Evolutionary conservation across 2,797 vertebrate genomes (phyloP), one percentile per base, ranked within the genome.

Genomic region (Muscicapa striata): DNA sequence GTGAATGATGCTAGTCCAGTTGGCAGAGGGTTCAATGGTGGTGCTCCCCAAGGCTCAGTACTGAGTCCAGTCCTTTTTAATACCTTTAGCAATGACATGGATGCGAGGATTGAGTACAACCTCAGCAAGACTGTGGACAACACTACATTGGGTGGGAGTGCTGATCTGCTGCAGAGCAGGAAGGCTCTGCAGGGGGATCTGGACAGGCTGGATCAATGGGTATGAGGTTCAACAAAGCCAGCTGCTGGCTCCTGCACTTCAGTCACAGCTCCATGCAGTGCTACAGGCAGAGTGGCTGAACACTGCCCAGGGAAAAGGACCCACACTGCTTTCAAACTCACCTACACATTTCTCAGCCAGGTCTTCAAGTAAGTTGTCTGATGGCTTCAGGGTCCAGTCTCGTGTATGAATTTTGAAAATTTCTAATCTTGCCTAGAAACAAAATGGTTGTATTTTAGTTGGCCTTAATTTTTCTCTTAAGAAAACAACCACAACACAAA

Each of bases 321-420:
- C n/a, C 29, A 6, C 20, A 55, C 17, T 26, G 9, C 21, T 94
- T 75, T 64, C 32, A 59, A 64, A 82, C 98, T 97, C 98, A 99
- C 99, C 99, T 93, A 98, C 98, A 97, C 98, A 99, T 92, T 98
- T 98, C 93, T 99, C 99, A 83, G 99, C 98, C 74, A 99, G 63
- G 82, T 99, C 99, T 79, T 99, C 98, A 87, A 99, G 97, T 96
- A 99, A 99, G 3, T n/a, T 10, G 41, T 99, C 98, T 2, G 98
- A 94, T 8, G 98, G 98, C 29, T 97, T 98, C 58, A 99, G 98
- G 68, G 94, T 98, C 99, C 99, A 99, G 79, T 98, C 98, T 78
- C 96, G 98, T n/a, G 99, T 99, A 84, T 99, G 99, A 95, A 99
- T 99, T 97, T 98, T 98, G 72, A 99, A 97, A 96, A 99, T 99